These are phyloP conservation scores for Venturia canescens DNA, from an alignment of 1,140 invertebrate species.

Conservation along the genomic window DNA sequence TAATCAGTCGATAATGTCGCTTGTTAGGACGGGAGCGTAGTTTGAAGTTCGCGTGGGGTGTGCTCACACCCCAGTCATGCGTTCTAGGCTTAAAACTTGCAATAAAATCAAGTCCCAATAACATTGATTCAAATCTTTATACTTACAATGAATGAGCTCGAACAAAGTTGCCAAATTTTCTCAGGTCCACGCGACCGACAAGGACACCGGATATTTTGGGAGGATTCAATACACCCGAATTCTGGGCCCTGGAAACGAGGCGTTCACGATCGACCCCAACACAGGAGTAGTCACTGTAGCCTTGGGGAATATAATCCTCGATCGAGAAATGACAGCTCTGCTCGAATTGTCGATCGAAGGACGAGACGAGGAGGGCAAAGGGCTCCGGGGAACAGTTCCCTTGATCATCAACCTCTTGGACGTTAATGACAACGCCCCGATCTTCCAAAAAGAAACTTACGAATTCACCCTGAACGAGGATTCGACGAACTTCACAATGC, in stretches of 20 bases:
- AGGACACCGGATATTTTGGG: slow-evolving; percentile 84
- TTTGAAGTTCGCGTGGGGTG: too few species aligned
- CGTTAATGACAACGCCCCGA: slow-evolving; percentile 91
- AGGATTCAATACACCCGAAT: slow-evolving; percentile 87
- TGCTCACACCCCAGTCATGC: too few species aligned
- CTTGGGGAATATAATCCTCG: slow-evolving; percentile 85
- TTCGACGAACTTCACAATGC: slow-evolving; percentile 83
- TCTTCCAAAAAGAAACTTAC: slow-evolving; percentile 88
- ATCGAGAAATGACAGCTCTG: slow-evolving; percentile 87
- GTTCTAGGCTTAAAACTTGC: too few species aligned
- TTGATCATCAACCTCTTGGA: slow-evolving; percentile 87
- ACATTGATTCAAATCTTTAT: too few species aligned
- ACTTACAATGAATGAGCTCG: too few species aligned
- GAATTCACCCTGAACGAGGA: slow-evolving; percentile 88
- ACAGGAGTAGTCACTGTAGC: slow-evolving; percentile 89
- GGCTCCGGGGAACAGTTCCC: slow-evolving; percentile 84
- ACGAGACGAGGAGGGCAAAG: slow-evolving; percentile 88
- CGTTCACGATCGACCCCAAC: slow-evolving; percentile 86
- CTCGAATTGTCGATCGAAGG: slow-evolving; percentile 90
- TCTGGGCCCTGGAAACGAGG: slow-evolving; percentile 84
- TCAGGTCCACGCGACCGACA: slow-evolving; percentile 83
- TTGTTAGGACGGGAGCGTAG: too few species aligned
- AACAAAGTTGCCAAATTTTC: too few species aligned
- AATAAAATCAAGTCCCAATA: too few species aligned
- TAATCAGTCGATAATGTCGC: too few species aligned